A percentile compares a stretch with the other conserved stretches of the same genome.
phyloP scores from a whole-genome alignment of 2,797 vertebrate species.

The Poeciliopsis gracilis region DNA sequence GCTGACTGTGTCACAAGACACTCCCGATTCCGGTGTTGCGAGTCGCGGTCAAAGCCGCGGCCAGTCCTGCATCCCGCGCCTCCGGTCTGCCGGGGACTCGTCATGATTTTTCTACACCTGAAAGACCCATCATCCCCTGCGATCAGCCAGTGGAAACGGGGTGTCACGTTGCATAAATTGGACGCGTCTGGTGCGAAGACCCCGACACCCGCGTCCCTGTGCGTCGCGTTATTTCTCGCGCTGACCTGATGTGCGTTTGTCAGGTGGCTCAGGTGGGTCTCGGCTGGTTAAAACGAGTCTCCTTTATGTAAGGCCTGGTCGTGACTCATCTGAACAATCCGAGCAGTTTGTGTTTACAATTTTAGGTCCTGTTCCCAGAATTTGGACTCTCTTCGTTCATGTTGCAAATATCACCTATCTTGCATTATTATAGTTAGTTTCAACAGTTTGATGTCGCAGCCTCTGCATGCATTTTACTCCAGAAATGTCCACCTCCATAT shows the following conservation, averaged over 20 bases:
- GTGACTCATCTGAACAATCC: background rate
- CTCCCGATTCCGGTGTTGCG: background rate
- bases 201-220: background rate
- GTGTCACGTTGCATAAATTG: slow-evolving; percentile 29
- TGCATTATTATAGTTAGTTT: background rate
- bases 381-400: background rate
- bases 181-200: background rate
- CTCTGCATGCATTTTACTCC: background rate
- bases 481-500: background rate
- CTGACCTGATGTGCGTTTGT: slow-evolving; percentile 7
- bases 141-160: slow-evolving; percentile 5
- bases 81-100: slow-evolving; percentile 13
- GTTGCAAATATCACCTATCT: slow-evolving; percentile 5
- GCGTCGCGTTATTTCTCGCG: background rate
- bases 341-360: background rate
- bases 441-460: background rate
- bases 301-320: too few relatives aligned
- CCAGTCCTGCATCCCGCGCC: slow-evolving; percentile 10
- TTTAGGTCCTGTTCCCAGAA: background rate
- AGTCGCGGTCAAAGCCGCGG: slow-evolving; percentile 2
- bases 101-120: slow-evolving; percentile 4
- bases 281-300: background rate
- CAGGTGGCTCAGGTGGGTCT: slow-evolving; percentile 15
- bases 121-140: slow-evolving; percentile 3
- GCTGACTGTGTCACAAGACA: slow-evolving; percentile 44